Percentiles rank a stretch among this genome's conserved stretches.
phyloP scores from a whole-genome alignment of 2,113 vertebrate genomes.

The Ahaetulla prasina region DNA sequence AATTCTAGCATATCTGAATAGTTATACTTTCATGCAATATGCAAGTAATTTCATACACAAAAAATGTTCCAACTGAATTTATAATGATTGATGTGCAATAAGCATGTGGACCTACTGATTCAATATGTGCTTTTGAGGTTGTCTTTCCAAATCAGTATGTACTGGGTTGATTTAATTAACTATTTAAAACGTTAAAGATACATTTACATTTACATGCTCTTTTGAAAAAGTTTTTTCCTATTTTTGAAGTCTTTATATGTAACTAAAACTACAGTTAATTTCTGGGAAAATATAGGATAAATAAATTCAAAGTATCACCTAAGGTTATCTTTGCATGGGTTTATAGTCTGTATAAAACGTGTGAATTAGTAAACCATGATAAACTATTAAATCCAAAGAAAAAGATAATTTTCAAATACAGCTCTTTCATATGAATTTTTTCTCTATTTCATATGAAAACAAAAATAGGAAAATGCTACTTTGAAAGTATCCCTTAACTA shows the following conservation, averaged over 20 bases:
- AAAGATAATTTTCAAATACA: neutral
- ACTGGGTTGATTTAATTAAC: neutral
- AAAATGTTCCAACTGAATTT: neutral
- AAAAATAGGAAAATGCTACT: neutral
- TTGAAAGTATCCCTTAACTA: neutral
- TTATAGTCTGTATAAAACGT: neutral
- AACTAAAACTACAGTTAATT: neutral
- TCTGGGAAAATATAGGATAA: neutral
- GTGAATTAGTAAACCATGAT: neutral
- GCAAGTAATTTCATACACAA: neutral
- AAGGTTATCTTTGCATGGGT: neutral
- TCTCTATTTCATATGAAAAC: neutral
- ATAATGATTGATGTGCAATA: neutral
- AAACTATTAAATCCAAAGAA: too few relatives aligned
- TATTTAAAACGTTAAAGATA: neutral
- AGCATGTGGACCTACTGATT: neutral
- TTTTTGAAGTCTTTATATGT: neutral
- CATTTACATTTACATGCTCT: neutral
- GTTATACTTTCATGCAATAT: neutral
- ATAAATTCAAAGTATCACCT: neutral
- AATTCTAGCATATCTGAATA: neutral
- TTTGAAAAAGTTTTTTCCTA: neutral
- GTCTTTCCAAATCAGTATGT: neutral
- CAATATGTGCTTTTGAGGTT: too few relatives aligned
- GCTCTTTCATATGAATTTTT: neutral